Evolutionary conservation across 1,140 invertebrate genomes (phyloP).

Genomic region (Procambarus virginalis): DNA sequence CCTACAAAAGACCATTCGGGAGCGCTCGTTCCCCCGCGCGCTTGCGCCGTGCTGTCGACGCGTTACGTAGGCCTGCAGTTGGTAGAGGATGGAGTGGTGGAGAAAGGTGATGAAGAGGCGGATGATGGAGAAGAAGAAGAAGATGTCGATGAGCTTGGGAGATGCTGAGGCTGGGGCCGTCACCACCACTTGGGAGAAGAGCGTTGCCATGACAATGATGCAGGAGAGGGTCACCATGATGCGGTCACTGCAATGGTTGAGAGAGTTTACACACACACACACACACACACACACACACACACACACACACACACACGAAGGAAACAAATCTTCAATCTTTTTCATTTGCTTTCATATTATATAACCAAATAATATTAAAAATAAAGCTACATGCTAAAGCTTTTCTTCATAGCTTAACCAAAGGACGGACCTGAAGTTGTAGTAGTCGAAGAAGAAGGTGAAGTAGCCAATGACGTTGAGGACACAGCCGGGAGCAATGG

Average conservation of each 20-base stretch:
- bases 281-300: too few species aligned
- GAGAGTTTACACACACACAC: background rate
- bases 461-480: constrained; percentile 17
- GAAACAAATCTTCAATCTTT: too few species aligned
- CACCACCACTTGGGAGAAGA: constrained; percentile 27
- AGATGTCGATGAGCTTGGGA: constrained; percentile 24
- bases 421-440: constrained; percentile 19
- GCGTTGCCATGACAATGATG: constrained; percentile 19
- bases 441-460: constrained; percentile 6
- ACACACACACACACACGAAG: too few species aligned
- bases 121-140: constrained; percentile 23
- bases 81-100: background rate
- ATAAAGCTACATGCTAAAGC: background rate
- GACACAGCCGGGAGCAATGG: background rate
- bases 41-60: background rate
- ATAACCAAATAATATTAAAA: background rate
- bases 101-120: constrained; percentile 2
- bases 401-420: too few species aligned
- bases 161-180: constrained; percentile 12
- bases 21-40: background rate
- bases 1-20: background rate
- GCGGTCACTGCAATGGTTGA: background rate
- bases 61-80: background rate
- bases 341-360: background rate
- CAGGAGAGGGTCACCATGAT: constrained; percentile 36